Evolutionary conservation across 2,888 invertebrate species (phyloP), one percentile per base, ranked within the genome.

Genomic region (Hypena proboscidalis): DNA sequence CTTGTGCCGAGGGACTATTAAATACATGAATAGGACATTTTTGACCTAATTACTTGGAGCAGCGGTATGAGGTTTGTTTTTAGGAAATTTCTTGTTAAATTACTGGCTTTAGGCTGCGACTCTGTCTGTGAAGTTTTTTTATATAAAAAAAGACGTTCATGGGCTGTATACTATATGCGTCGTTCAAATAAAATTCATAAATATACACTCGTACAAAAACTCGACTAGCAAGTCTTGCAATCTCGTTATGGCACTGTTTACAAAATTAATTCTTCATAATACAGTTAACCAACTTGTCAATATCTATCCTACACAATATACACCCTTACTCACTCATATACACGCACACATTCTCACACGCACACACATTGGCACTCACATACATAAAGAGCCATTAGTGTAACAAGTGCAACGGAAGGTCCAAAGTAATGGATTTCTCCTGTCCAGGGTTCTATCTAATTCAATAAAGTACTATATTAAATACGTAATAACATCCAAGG

Each of bases 401-500:
- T 50, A 57, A 74, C 71, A 68, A 74, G 68, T 70, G 72, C 72
- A 70, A 58, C 63, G 68, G 69, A 78, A 74, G 71, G 71, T 60
- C 60, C 55, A 57, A 59, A 61, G 70, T 77, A 80, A 81, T 80
- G 80, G 81, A 75, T 56, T 79, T 81, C 65, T 64, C 75, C 40
- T 81, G 80, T 81, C 59, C 58, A 51, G 66, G 49, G 52, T 56
- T 30, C 55, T 27, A 50, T 60, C 58, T 53, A 43, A 58, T 58
- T 53, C 33, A 23, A 52, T 37, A 52, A 58, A 63, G 52, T 52
- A 50, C 40, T 42, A 14, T 45, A n/a, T n/a, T n/a, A n/a, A n/a
- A n/a, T n/a, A 29, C 27, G 39, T 49, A 47, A 56, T 40, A 48
- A 43, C 19, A 15, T 20, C 27, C 22, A 43, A 27, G 35, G 23